Evolutionary conservation across 2,113 vertebrate species (phyloP), one percentile per base, ranked within the genome.

Genomic region (Colossoma macropomum): DNA sequence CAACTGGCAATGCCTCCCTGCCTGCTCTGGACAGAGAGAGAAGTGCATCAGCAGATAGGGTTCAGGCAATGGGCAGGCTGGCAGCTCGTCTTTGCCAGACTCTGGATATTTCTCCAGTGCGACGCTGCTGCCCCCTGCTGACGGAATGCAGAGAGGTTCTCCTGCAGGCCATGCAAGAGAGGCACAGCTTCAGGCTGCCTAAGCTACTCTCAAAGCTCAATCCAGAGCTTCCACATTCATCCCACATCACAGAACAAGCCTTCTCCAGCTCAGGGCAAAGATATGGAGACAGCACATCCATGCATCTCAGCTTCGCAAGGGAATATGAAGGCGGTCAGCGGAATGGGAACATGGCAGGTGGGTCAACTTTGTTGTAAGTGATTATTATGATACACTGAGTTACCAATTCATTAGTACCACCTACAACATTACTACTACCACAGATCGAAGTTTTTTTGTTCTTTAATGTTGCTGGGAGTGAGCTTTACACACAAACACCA

Each of bases 131-230:
- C 72, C 87, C 92, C 75, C 88, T 95, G 71, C 59, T 94, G 16
- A 86, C 87, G 10, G 94, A 97, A 72, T 92, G 88, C 82, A 95
- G 92, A 71, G 89, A 92, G 50, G 77, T 86, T 0, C 89, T 97
- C 13, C 12, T 94, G 71, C 84, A 87, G 25, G 82, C 87, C 38
- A 87, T 97, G 52, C 86, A 75, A 75, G 83, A 92, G 63, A 87
- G 86, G 0, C 93, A 96, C n/a, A 93, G 94, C n/a, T 81, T 84
- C 13, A 66, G 85, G 13, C 92, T 96, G 23, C 80, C 79, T 0
- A 50, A 62, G 30, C 48, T 90, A 65, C 86, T 85, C 32, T 85
- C 13, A 13, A 30, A 23, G 16, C 50, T 72, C 21, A 75, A 74
- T 63, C 78, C 1, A 30, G 77, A 50, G 13, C 60, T 1, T 3